A percentile compares a stretch with the other conserved stretches of the same genome.
These are phyloP conservation scores for Artibeus jamaicensis DNA, from an alignment of 2,797 vertebrate species.

Conservation along the genomic window DNA sequence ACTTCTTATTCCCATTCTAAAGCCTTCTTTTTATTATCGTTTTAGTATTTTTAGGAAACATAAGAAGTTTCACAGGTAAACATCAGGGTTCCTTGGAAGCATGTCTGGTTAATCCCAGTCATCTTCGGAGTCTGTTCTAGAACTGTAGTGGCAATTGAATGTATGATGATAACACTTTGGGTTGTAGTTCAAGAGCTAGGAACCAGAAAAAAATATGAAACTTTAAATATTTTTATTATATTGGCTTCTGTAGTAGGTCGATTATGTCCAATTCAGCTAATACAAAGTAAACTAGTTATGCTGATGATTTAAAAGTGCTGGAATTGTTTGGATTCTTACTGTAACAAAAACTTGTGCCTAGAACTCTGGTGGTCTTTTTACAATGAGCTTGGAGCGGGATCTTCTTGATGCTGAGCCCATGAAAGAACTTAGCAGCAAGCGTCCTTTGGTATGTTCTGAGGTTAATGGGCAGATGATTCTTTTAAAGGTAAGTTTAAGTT, in stretches of 20 bases:
- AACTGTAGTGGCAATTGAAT: background rate
- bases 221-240: slow-evolving; percentile 17
- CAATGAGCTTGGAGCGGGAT: slow-evolving; percentile 85
- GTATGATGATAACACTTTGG: background rate
- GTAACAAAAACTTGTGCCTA: slow-evolving; percentile 70
- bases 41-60: slow-evolving; percentile 41
- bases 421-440: slow-evolving; percentile 86
- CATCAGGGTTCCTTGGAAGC: background rate
- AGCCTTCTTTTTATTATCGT: background rate
- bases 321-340: slow-evolving; percentile 12
- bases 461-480: slow-evolving; percentile 85
- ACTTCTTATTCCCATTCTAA: background rate
- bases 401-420: slow-evolving; percentile 87
- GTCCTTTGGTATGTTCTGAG: slow-evolving; percentile 84
- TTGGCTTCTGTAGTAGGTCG: background rate
- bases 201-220: slow-evolving; percentile 28
- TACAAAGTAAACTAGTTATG: background rate
- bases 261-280: background rate
- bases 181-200: background rate
- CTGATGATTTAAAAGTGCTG: slow-evolving; percentile 32
- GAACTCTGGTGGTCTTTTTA: slow-evolving; percentile 86
- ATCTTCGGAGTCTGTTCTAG: background rate
- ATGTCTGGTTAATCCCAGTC: background rate
- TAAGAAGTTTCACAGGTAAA: background rate
- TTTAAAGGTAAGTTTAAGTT: slow-evolving; percentile 83